Base-by-base conservation (phyloP, 2,113 vertebrate genomes). In the Eurypyga helias region DNA sequence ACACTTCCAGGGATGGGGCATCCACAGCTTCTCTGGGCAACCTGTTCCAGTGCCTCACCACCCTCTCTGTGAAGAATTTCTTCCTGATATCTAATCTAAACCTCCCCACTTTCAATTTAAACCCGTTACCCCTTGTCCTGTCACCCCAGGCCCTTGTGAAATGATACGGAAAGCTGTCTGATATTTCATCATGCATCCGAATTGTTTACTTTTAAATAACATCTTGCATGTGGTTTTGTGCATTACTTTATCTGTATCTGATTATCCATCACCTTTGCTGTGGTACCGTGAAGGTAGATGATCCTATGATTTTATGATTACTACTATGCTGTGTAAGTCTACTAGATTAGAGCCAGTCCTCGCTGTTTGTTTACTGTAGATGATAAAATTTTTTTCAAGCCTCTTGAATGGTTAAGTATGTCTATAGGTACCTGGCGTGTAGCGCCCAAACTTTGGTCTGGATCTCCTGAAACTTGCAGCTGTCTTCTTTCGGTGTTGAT, bases 271-370 rank as follows among this genome's bases (percentile, higher is more conserved):
- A 13, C 33, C 48, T 89, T 69, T 67, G 51, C 34, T 64, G 10
- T 0, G 0, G 34, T 75, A 21, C n/a, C 29, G 1, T 26, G 24
- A 87, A 78, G 41, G 41, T 6, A 69, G 52, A 49, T 36, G 38
- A 54, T n/a, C 14, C 45, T 80, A 0, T 73, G 49, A 77, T 70
- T 62, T 83, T 89, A 43, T 60, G 29, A 17, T 43, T 62, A 17
- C 13, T 66, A 5, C 11, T 19, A 0, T 46, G 20, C 21, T 71
- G 10, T 78, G 23, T 77, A 48, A 21, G 77, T 92, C 16, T 11
- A 17, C 25, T 81, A 19, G 14, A 25, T 54, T 46, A 64, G 24
- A 90, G 45, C 4, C 18, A 70, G 11, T 51, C 31, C 75, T 75
- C 23, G 21, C 18, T 48, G 24, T 0, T 77, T 64, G 6, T 89